Evolutionary conservation across 64 coral and sea anemone species (phyloP).

Genomic region (Montipora sp.): DNA sequence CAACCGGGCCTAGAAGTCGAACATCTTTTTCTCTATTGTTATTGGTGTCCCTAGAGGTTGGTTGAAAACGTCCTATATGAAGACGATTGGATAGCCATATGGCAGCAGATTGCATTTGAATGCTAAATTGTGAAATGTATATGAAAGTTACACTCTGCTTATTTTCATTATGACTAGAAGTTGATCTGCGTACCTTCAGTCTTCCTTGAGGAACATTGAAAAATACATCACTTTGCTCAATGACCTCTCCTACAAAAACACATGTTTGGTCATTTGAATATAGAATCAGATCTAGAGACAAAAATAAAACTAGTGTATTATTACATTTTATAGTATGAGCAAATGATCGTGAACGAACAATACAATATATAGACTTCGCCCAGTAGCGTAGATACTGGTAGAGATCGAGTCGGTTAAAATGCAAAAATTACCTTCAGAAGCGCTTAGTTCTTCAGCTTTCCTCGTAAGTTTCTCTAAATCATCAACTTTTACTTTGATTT

Average conservation of each 20-base stretch:
- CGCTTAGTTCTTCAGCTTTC: slow-evolving; percentile 81
- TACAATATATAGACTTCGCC: not conserved
- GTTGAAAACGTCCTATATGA: no score
- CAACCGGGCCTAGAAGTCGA: no score
- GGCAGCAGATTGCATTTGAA: no score
- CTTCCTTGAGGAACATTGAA: slow-evolving; percentile 81
- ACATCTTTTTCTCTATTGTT: no score
- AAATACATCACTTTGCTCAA: slow-evolving; percentile 87
- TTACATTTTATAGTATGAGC: no score
- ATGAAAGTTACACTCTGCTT: not conserved
- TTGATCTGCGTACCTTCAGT: slow-evolving; percentile 66
- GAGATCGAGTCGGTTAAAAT: not conserved
- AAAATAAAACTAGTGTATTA: no score
- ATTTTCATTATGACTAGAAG: not conserved
- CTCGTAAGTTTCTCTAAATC: slow-evolving; percentile 56
- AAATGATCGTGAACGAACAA: not conserved
- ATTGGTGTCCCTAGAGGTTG: no score
- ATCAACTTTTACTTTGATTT: slow-evolving; percentile 85
- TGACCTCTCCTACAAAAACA: slow-evolving; percentile 50
- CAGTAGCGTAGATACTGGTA: not conserved
- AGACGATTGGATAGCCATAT: no score
- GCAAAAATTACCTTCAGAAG: slow-evolving; percentile 56
- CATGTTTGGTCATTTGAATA: not conserved
- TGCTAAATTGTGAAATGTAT: no score
- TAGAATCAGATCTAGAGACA: not conserved